A percentile compares a stretch with the other conserved stretches of the same genome.
Evolutionary conservation across 2,113 vertebrate species (phyloP).

Genomic region (Dinomys branickii): DNA sequence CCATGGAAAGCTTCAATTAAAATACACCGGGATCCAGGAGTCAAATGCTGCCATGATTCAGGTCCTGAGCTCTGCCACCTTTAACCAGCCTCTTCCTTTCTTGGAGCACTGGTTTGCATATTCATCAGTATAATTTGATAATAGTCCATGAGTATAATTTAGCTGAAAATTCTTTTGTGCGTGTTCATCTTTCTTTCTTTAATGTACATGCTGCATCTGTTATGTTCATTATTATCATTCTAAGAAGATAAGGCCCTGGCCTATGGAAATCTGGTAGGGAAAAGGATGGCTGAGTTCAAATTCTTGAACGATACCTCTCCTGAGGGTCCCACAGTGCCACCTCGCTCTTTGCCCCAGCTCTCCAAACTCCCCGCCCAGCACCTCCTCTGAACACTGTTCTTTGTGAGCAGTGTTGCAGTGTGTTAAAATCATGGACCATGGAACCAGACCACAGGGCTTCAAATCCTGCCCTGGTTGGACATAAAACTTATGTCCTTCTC

Average conservation of each 20-base stretch:
- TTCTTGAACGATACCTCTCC: neutral
- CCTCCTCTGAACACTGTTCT: neutral
- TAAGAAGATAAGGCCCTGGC: neutral
- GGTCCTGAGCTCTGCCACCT: neutral
- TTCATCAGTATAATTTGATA: neutral
- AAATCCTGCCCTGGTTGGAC: neutral
- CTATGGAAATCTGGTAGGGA: neutral
- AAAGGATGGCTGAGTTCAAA: neutral
- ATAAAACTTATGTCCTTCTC: neutral
- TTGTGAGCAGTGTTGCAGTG: neutral
- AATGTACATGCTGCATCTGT: neutral
- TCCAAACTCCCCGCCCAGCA: accelerated
- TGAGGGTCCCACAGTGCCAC: neutral
- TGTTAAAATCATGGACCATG: neutral
- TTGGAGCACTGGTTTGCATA: neutral
- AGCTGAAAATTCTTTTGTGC: neutral
- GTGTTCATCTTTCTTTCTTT: neutral
- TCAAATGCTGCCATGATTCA: neutral
- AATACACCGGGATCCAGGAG: neutral
- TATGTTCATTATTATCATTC: neutral
- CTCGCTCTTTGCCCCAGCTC: neutral
- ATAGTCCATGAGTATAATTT: neutral
- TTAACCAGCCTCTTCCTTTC: neutral
- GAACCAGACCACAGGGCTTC: neutral
- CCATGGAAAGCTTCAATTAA: neutral